These are phyloP conservation scores for Chinchilla lanigera DNA, from an alignment of 2,113 vertebrate species.

Conservation along the genomic window DNA sequence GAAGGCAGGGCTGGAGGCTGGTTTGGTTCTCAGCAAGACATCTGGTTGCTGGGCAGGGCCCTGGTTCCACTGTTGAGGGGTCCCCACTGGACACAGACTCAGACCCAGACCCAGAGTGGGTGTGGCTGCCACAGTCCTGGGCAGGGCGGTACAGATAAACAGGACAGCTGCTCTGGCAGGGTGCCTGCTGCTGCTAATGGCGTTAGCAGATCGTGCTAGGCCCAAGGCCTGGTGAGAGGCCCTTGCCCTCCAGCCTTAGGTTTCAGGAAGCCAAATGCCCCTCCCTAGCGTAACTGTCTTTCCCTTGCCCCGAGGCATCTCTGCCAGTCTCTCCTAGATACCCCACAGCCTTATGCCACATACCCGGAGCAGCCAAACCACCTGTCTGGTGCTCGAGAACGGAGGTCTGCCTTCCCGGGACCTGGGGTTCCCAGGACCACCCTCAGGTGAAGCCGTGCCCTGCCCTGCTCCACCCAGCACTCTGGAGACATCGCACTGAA, in stretches of 20 bases:
- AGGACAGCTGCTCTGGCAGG: background rate
- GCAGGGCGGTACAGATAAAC: background rate
- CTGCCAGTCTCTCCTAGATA: background rate
- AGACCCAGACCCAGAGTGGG: background rate
- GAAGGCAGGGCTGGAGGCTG: background rate
- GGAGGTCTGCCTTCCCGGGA: background rate
- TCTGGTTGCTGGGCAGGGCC: background rate
- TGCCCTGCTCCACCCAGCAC: too few relatives aligned
- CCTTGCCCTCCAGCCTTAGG: background rate
- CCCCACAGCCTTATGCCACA: too few relatives aligned
- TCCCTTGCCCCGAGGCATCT: background rate
- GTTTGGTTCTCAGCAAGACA: background rate
- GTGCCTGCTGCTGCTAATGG: background rate
- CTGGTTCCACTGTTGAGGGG: background rate
- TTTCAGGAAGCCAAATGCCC: background rate
- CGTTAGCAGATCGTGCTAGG: background rate
- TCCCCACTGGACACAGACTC: background rate
- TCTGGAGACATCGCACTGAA: background rate
- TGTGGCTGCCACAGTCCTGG: background rate
- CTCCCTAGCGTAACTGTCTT: background rate
- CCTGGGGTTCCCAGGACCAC: background rate
- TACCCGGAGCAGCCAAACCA: background rate
- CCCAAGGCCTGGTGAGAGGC: too few relatives aligned
- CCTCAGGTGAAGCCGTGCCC: rapidly evolving
- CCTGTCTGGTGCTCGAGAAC: background rate